Conservation (phyloP, 2,888 invertebrate species). For the Teinopalpus imperialis region DNA sequence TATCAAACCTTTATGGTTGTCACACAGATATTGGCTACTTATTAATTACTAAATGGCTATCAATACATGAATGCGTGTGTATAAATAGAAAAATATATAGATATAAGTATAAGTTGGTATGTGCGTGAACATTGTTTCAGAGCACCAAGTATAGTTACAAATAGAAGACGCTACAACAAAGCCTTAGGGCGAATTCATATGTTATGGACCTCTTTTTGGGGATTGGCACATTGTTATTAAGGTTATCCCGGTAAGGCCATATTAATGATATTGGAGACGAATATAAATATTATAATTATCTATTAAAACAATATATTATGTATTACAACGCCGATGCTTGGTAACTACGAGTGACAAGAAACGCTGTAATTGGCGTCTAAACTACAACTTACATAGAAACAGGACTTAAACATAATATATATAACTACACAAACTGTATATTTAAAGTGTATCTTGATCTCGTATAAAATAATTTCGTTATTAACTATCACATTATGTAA, state of each 20-base stretch:
- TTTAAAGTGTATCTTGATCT: conserved; percentile 46
- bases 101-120: conserved; percentile 18
- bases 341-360: conserved; percentile 42
- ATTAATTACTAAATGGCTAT: conserved; percentile 16
- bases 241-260: conserved; percentile 14
- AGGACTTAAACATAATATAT: conserved; percentile 19
- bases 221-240: conserved; percentile 39
- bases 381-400: conserved; percentile 17
- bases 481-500: conserved; percentile 72
- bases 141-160: conserved; percentile 24
- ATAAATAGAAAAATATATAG: conserved; percentile 24
- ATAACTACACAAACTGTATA: conserved; percentile 35
- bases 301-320: conserved; percentile 21
- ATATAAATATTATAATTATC: conserved; percentile 14
- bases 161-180: conserved; percentile 17
- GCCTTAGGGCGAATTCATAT: conserved; percentile 1
- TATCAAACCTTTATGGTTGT: conserved; percentile 1
- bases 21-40: neutral
- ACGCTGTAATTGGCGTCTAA: conserved; percentile 36
- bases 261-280: conserved; percentile 15
- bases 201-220: conserved; percentile 23
- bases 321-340: conserved; percentile 38
- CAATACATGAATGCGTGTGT: conserved; percentile 14
- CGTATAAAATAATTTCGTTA: conserved; percentile 59
- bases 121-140: conserved; percentile 26